phyloP scores from a whole-genome alignment of 1,140 invertebrate species.

The Orussus abietinus region DNA sequence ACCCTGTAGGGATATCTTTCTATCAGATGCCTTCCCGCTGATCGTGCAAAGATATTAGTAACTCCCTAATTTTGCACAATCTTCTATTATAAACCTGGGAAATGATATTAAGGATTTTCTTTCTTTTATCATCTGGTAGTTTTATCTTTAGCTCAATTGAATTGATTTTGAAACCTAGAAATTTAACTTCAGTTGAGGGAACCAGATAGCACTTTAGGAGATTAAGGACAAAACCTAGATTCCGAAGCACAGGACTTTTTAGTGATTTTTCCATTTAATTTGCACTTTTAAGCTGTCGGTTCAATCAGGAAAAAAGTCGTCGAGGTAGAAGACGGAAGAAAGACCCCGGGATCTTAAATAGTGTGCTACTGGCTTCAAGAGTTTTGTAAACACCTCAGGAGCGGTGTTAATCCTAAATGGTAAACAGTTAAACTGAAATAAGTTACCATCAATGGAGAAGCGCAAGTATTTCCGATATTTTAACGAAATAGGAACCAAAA shows the following conservation, averaged over 20 bases:
- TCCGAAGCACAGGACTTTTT: constrained; percentile 10
- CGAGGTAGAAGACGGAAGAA: constrained; percentile 10
- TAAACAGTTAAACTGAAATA: constrained; percentile 19
- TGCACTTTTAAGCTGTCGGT: neutral
- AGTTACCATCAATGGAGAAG: constrained; percentile 14
- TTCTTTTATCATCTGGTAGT: constrained; percentile 5
- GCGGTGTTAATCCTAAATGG: constrained; percentile 18
- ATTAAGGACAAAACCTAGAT: constrained; percentile 20
- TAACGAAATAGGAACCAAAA: constrained; percentile 17
- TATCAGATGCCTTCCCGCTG: no score
- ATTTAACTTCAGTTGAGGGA: constrained; percentile 9
- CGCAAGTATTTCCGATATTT: constrained; percentile 17
- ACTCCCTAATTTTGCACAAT: constrained; percentile 18
- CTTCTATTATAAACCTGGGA: neutral
- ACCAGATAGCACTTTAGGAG: constrained; percentile 8
- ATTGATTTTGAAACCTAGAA: constrained; percentile 19
- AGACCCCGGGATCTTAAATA: constrained; percentile 8
- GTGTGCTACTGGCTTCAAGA: constrained; percentile 17
- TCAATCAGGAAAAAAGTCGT: constrained; percentile 8
- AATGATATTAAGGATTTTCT: constrained; percentile 1
- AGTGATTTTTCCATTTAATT: neutral
- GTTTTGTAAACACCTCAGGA: constrained; percentile 19
- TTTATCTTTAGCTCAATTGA: constrained; percentile 2
- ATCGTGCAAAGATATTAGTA: no score
- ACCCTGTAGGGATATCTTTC: no score